Evolutionary conservation across 2,113 vertebrate genomes (phyloP), one percentile per base, ranked within the genome.

Genomic region (Grantiella picta): DNA sequence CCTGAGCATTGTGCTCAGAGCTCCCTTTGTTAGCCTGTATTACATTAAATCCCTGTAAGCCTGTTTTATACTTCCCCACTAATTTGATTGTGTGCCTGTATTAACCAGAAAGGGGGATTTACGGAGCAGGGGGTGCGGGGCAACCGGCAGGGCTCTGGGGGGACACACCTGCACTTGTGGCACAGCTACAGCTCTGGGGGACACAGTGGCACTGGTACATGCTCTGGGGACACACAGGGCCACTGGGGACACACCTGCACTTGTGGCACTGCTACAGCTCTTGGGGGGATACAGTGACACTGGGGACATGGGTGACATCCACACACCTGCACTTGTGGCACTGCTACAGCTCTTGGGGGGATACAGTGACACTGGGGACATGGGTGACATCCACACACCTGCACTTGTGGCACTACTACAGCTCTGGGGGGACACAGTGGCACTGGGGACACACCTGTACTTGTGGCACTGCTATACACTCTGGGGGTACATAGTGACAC

Each of bases 161-260:
- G 9, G 8, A 15, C 88, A n/a, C 71, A 99, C 99, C 99, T 99
- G 99, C 52, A 21, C 27, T 10, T 31, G 40, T 12, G 77, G 40
- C 77, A 80, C 50, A 56, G 78, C 17, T 10, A 15, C 24, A 27
- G 49, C 24, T 50, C 49, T 50, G 49, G 24, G 47, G 49, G 44
- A 50, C 49, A 50, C 47, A 24, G 47, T 49, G 47, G 24, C 47
- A 24, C 47, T 49, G 47, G 22, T 7, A 6, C 21, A 36, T 2
- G 1, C 13, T 3, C 66, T 50, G 7, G 56, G 20, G 54, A 14
- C 54, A 57, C 54, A 28, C 50, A 52, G 13, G 15, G 50, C 15
- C 27, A 52, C 49, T 44, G 44, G 44, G 44, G 44, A 50, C 49
- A 27, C 24, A 52, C 50, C 50, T 52, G 50, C 45, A 49, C 45